These are phyloP conservation scores for Euthynnus affinis DNA, from an alignment of 2,797 vertebrate genomes.

Conservation along the genomic window DNA sequence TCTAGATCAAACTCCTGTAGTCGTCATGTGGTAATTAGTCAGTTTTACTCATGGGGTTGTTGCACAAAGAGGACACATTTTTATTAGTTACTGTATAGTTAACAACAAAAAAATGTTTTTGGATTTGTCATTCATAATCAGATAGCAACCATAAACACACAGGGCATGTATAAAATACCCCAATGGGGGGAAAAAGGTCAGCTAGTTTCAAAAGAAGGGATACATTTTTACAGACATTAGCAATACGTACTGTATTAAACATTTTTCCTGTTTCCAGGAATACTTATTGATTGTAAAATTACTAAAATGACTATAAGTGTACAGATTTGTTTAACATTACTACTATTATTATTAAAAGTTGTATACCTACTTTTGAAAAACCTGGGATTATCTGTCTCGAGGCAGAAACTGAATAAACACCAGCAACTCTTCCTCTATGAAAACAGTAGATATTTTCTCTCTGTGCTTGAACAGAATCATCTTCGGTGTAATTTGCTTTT, in stretches of 20 bases:
- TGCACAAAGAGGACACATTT: not conserved
- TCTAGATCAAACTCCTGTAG: conserved; percentile 14
- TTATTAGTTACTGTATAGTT: not conserved
- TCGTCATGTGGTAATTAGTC: conserved; percentile 3
- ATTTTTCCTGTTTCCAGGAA: conserved; percentile 24
- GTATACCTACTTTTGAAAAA: conserved; percentile 36
- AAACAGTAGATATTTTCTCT: conserved; percentile 41
- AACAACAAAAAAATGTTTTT: not conserved
- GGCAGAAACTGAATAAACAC: conserved; percentile 66
- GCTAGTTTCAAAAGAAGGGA: conserved; percentile 36
- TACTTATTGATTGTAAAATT: conserved; percentile 8
- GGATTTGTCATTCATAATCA: not conserved
- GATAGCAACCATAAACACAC: not conserved
- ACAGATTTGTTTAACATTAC: conserved; percentile 13
- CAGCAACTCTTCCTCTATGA: conserved; percentile 68
- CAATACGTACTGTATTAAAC: conserved; percentile 22
- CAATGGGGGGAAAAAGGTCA: too few species aligned
- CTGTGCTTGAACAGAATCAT: conserved; percentile 37
- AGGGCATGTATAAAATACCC: too few species aligned
- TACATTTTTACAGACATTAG: conserved; percentile 22
- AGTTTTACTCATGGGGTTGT: not conserved
- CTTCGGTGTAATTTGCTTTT: conserved; percentile 58
- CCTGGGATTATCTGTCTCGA: not conserved
- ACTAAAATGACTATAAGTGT: conserved; percentile 5
- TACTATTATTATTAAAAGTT: not conserved